These are phyloP conservation scores for Oryctes rhinoceros DNA, from an alignment of 1,140 invertebrate genomes.

Conservation along the genomic window DNA sequence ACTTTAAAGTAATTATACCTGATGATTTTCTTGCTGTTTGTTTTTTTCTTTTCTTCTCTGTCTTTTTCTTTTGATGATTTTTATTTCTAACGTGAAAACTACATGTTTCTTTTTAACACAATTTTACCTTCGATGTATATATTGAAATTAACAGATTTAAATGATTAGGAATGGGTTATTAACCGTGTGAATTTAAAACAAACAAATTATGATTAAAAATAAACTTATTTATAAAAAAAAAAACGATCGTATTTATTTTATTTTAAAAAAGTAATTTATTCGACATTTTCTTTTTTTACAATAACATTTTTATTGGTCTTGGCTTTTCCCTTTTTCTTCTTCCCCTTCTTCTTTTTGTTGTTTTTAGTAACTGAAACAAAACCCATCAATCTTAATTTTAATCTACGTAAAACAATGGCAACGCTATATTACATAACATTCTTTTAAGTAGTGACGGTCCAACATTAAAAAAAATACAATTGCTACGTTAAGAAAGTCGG, in stretches of 20 bases:
- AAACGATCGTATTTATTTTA: neutral
- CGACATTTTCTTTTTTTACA: neutral
- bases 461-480: too few species aligned
- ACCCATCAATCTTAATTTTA: too few species aligned
- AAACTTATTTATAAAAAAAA: slow-evolving; percentile 38
- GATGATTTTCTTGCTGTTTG: slow-evolving; percentile 26
- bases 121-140: slow-evolving; percentile 31
- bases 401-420: too few species aligned
- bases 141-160: slow-evolving; percentile 40
- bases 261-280: neutral
- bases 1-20: slow-evolving; percentile 44
- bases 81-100: neutral
- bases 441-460: too few species aligned
- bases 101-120: slow-evolving; percentile 12
- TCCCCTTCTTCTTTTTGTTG: slow-evolving; percentile 39
- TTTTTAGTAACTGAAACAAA: slow-evolving; percentile 8
- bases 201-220: slow-evolving; percentile 21
- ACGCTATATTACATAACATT: too few species aligned
- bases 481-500: too few species aligned
- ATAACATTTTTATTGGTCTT: neutral
- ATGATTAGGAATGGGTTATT: slow-evolving; percentile 42
- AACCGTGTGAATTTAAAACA: slow-evolving; percentile 37
- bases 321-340: neutral
- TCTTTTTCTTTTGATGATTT: neutral
- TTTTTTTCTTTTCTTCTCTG: slow-evolving; percentile 5